These are phyloP conservation scores for Lochmaea capreae DNA, from an alignment of 2,888 invertebrate genomes.

Conservation along the genomic window DNA sequence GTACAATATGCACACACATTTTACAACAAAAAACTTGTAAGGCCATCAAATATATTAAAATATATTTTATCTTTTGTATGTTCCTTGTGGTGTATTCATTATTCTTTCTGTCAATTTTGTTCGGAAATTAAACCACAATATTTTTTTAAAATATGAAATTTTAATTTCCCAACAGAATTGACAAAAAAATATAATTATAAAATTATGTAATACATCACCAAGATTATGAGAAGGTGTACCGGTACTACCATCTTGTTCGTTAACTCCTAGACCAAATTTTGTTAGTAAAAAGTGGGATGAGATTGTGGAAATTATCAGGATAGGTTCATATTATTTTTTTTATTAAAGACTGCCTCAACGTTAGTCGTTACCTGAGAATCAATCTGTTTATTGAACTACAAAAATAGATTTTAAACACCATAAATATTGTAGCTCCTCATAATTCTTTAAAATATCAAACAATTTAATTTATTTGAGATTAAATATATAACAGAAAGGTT, in stretches of 20 bases:
- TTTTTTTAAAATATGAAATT: no score
- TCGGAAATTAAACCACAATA: no score
- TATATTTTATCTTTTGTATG: no score
- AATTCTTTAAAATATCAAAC: conserved; percentile 20
- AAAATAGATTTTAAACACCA: background rate
- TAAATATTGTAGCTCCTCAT: background rate
- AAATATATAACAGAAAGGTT: no score
- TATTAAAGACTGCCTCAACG: conserved; percentile 29
- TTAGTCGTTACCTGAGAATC: conserved; percentile 26
- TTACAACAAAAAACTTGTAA: no score
- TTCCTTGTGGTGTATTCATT: no score
- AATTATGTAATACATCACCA: conserved; percentile 8
- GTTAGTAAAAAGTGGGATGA: conserved; percentile 23
- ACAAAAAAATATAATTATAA: no score
- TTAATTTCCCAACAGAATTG: no score
- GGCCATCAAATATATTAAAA: no score
- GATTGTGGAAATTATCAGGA: conserved; percentile 20
- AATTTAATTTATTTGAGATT: conserved; percentile 8
- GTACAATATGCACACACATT: no score
- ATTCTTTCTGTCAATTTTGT: no score
- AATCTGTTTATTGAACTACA: conserved; percentile 14
- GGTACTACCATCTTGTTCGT: background rate
- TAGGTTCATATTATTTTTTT: conserved; percentile 18
- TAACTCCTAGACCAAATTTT: conserved; percentile 8
- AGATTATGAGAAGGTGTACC: background rate